Conservation (phyloP, 2,888 invertebrate genomes). For the Laspeyria flexula region DNA sequence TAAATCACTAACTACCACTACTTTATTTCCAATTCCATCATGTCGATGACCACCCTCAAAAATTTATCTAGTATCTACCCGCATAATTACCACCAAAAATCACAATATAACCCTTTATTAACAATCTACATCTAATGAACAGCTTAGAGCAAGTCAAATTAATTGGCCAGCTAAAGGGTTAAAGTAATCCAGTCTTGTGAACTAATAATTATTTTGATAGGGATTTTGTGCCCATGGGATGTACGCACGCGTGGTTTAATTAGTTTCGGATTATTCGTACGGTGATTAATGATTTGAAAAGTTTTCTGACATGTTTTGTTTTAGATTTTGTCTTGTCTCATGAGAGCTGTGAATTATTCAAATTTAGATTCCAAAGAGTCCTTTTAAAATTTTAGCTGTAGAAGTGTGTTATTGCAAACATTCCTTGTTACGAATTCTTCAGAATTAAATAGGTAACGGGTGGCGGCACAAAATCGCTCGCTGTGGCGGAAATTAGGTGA, state of each 20-base stretch:
- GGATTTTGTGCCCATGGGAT: constrained; percentile 55
- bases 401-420: no score
- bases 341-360: neutral
- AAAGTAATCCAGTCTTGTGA: constrained; percentile 49
- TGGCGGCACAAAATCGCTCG: no score
- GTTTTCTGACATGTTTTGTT: constrained; percentile 24
- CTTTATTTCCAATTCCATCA: no score
- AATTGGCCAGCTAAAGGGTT: constrained; percentile 64
- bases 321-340: neutral
- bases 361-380: no score
- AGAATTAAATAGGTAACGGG: no score
- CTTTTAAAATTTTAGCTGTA: no score
- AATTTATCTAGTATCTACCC: no score
- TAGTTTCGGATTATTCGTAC: constrained; percentile 69
- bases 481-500: no score
- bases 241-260: constrained; percentile 67
- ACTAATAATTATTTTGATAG: constrained; percentile 72
- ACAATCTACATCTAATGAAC: constrained; percentile 51
- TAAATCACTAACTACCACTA: no score
- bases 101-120: constrained; percentile 5
- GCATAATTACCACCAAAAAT: constrained; percentile 18
- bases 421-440: no score
- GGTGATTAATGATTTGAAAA: constrained; percentile 63
- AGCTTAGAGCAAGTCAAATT: constrained; percentile 59
- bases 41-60: no score